These are phyloP conservation scores for Athalia rosae DNA, from an alignment of 2,888 invertebrate species.

Conservation along the genomic window DNA sequence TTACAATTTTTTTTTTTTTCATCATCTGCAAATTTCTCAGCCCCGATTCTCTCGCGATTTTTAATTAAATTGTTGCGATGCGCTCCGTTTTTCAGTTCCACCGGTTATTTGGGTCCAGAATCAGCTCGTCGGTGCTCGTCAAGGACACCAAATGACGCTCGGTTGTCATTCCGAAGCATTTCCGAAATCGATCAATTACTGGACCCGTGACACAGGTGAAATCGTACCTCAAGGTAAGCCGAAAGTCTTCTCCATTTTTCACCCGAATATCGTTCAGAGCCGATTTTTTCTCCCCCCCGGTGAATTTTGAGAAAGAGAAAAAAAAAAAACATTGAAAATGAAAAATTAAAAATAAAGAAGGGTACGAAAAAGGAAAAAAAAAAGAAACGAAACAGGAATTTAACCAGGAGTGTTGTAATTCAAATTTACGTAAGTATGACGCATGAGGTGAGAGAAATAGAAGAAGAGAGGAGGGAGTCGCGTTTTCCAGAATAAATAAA, in stretches of 20 bases:
- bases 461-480: neutral
- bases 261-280: too few relatives aligned
- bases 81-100: conserved; percentile 72
- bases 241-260: too few relatives aligned
- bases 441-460: too few relatives aligned
- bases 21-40: neutral
- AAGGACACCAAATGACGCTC: conserved; percentile 75
- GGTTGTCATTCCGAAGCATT: conserved; percentile 77
- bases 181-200: conserved; percentile 78
- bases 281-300: too few relatives aligned
- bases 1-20: too few relatives aligned
- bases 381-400: conserved; percentile 42
- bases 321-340: conserved; percentile 45
- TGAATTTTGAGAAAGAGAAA: conserved; percentile 24
- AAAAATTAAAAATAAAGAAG: conserved; percentile 45
- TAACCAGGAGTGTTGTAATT: conserved; percentile 13
- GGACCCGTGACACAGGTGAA: conserved; percentile 76
- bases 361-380: neutral
- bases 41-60: neutral
- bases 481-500: conserved; percentile 49
- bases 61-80: neutral
- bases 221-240: conserved; percentile 75
- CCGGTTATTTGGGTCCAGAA: conserved; percentile 77
- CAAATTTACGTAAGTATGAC: too few relatives aligned
- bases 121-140: conserved; percentile 76